These are phyloP conservation scores for Orchestia grillus DNA, from an alignment of 1,140 invertebrate species.

Conservation along the genomic window DNA sequence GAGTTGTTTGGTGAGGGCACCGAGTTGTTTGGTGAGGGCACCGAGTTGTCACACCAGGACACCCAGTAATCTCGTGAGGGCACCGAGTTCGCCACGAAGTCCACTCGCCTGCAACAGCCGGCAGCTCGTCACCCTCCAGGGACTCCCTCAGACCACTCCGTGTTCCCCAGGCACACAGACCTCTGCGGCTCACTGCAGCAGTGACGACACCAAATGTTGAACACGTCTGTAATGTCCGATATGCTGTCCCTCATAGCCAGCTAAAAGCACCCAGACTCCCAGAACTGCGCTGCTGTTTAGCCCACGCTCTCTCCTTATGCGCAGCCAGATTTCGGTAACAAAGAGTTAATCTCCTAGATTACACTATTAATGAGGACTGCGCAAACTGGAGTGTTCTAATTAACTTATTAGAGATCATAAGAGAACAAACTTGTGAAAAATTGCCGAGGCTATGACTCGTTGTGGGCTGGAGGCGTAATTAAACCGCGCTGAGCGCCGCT, in stretches of 20 bases:
- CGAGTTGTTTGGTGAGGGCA: too few relatives aligned
- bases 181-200: background rate
- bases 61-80: too few relatives aligned
- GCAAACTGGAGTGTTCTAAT: background rate
- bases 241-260: background rate
- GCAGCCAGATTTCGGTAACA: background rate
- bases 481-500: background rate
- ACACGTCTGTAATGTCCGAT: background rate
- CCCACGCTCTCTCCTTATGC: background rate
- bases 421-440: background rate
- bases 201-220: background rate
- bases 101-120: background rate
- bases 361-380: background rate
- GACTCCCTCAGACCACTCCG: background rate
- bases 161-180: background rate
- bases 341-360: background rate
- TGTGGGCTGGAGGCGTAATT: background rate
- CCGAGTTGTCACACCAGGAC: too few relatives aligned
- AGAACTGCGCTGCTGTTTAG: background rate
- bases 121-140: background rate
- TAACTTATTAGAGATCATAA: slow-evolving; percentile 10
- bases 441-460: background rate
- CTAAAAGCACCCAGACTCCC: background rate
- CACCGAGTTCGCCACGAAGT: too few relatives aligned
- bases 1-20: too few relatives aligned